Base-by-base conservation (phyloP, 2,888 invertebrate species). In the Nasonovia ribisnigri region DNA sequence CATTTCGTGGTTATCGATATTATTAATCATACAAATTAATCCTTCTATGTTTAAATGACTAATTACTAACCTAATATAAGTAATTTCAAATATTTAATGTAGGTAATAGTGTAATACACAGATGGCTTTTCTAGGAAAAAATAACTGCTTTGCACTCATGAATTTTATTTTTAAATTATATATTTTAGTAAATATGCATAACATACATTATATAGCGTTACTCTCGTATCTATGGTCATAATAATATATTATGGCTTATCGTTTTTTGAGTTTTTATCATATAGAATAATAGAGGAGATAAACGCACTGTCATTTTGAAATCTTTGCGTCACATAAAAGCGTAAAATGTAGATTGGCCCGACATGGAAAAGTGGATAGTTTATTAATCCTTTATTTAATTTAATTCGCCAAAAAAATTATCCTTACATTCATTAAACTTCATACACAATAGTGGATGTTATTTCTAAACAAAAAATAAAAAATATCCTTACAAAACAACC, bases 351-450 rank as follows among this genome's bases (percentile, higher is more conserved):
- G 26, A 90, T 51, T 42, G 51, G 6, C 1, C 13, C n/a, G 29
- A 43, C 88, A 29, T 46, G 29, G 6, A 77, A 51, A 26, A 51
- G 16, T 8, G 51, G 26, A 90, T n/a, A 16, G 90, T 90, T 90
- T 46, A 46, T 51, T 84, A 77, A 77, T 90, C 46, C 46, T 60
- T 60, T 60, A n/a, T 90, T 77, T 36, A 29, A 90, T 51, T 42
- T 90, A 36, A 36, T 24, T 51, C 29, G 8, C 4, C 2, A 3
- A 46, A 42, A 90, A 90, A 42, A 67, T n/a, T 88, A 3, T 51
- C 54, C 51, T 88, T 86, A 29, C n/a, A 29, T 16, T 86, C 46
- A 29, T 11, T 29, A n/a, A 6, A 11, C 13, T 20, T 26, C 46
- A 16, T 46, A 29, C 16, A 86, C 46, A 46, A 86, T 46, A 16